Base-by-base conservation (phyloP, 2,797 vertebrate species). In the Orestias chungarensis region DNA sequence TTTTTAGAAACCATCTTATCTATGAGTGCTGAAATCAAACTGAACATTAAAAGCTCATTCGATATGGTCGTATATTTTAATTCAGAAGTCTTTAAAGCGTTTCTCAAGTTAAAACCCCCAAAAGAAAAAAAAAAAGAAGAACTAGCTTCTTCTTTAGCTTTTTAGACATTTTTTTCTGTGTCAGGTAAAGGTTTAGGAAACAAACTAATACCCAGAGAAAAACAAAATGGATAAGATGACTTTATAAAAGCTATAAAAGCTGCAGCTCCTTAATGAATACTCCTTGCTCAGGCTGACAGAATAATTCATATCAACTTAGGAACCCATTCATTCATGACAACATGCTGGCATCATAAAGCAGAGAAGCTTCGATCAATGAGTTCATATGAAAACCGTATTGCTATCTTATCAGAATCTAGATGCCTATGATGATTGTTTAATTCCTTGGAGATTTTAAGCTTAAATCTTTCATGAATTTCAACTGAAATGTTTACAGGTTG, bases 281-380 rank as follows among this genome's bases (percentile, higher is more conserved):
- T 74, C 57, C 62, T 31, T 6, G 17, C 15, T 55, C 27, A 55
- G 52, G 31, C 54, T 87, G 87, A 85, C 84, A 87, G 70, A 54
- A 68, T 66, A 72, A 88, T 90, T 84, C 59, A 90, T 91, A 81
- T 73, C 75, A 70, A 79, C 73, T 86, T 78, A 84, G 71, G 67
- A 64, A 79, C 3, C 82, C 59, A 61, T 81, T 85, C 70, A 81
- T 74, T 84, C 74, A 79, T 70, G 73, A 75, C 68, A 2, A 8
- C 31, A 68, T 42, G 11, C 61, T 71, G 67, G 67, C 71, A 67
- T 77, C 75, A 67, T 82, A 42, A 42, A 42, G 40, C 40, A 4
- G 7, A 50, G 23, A 11, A 66, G 10, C 7, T 29, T 1, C 74
- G 79, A 91, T 88, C 88, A 82, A 85, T 85, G 67, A 66, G 66